Conservation (phyloP, 1,140 invertebrate genomes). For the Triops cancriformis region DNA sequence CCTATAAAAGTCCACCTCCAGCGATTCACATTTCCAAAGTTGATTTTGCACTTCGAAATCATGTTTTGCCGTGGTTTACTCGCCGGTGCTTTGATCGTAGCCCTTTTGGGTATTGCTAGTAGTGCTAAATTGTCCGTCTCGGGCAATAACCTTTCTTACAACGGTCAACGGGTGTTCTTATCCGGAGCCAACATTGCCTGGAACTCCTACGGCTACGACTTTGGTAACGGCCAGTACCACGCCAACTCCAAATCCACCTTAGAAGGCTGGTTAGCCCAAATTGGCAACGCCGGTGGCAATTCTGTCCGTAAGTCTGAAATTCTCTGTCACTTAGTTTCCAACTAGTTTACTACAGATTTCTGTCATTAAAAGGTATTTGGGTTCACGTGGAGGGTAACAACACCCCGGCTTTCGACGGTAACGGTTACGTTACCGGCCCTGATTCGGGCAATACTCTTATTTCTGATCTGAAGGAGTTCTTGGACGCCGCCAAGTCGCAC, state of each 20-base stretch:
- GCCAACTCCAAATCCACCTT: conserved; percentile 30
- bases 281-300: conserved; percentile 40
- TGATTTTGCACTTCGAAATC: not conserved
- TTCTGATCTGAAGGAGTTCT: conserved; percentile 30
- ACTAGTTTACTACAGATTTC: not conserved
- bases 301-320: conserved; percentile 39
- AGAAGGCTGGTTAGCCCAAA: conserved; percentile 37
- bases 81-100: not conserved
- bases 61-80: not conserved
- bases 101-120: not conserved
- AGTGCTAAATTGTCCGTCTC: not conserved
- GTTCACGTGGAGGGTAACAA: conserved; percentile 41
- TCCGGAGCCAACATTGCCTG: conserved; percentile 42
- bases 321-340: conserved; percentile 18
- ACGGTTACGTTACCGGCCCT: conserved; percentile 32
- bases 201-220: conserved; percentile 37
- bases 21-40: not conserved
- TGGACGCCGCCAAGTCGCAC: conserved; percentile 33
- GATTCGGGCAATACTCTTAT: conserved; percentile 31
- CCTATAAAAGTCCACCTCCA: not conserved
- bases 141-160: conserved; percentile 33
- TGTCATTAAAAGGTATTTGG: conserved; percentile 39
- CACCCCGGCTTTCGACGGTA: conserved; percentile 33
- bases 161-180: conserved; percentile 39
- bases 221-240: conserved; percentile 39